Evolutionary conservation across 2,113 vertebrate genomes (phyloP), one percentile per base, ranked within the genome.

Genomic region (Conger conger): DNA sequence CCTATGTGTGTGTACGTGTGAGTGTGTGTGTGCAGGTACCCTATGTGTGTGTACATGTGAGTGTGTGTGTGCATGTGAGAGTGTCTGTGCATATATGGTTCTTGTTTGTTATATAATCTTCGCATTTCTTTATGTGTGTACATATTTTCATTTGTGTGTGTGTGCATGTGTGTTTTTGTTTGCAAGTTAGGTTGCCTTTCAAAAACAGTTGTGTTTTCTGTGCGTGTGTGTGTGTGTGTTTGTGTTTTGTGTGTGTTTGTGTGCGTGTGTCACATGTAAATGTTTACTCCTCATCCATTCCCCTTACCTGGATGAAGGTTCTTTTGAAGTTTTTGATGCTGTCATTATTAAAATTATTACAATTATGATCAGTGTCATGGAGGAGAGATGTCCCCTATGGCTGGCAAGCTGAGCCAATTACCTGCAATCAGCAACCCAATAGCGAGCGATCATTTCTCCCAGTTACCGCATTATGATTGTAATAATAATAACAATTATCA

Each of bases 231-330:
- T n/a, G 27, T n/a, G 3, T n/a, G 38, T 76, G 79, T 81, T 80
- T 82, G 79, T 50, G 45, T 13, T 53, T 16, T 84, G 33, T 30
- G 45, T 23, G 18, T 80, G 57, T 50, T 78, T 89, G 87, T 88
- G 87, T 81, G 86, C 85, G 85, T 88, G 78, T 86, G 33, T 23
- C 82, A 85, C 88, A 35, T 90, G 88, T 85, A 88, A 88, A 89
- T 87, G 86, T 82, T 77, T 79, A 54, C 60, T 37, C 63, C 37
- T 83, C 35, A 27, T 76, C 38, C 38, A n/a, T 9, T 27, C 79
- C 50, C 38, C 20, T 45, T n/a, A 17, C 38, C 85, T 79, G 84
- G 85, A 82, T 35, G 84, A 33, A 84, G 83, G 80, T 79, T 6
- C 40, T 73, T n/a, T 87, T 27, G 50, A 86, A 81, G 86, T 80